These are phyloP conservation scores for Sinopyrophorus schimmeli DNA, from an alignment of 2,888 invertebrate species.

Conservation along the genomic window DNA sequence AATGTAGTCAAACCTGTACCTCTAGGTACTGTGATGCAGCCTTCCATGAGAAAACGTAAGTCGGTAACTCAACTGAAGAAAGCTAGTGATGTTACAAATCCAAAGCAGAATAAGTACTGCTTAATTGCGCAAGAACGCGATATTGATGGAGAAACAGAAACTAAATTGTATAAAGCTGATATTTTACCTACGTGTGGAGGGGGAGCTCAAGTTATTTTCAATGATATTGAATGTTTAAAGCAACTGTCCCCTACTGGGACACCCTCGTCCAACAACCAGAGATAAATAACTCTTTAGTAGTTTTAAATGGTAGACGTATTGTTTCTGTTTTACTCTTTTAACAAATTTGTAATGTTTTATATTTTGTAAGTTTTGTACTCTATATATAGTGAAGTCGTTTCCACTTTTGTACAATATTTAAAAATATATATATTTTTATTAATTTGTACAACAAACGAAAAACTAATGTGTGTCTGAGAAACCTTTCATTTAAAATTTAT, in stretches of 20 bases:
- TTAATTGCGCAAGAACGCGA: conserved; percentile 91
- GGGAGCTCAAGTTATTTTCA: conserved; percentile 93
- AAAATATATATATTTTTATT: too few species aligned
- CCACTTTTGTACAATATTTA: too few species aligned
- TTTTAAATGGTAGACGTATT: too few species aligned
- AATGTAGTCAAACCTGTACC: conserved; percentile 78
- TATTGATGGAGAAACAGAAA: conserved; percentile 90
- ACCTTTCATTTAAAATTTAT: too few species aligned
- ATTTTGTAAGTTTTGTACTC: too few species aligned
- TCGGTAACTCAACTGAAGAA: conserved; percentile 82
- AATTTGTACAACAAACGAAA: too few species aligned
- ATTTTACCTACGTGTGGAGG: conserved; percentile 93
- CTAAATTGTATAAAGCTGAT: conserved; percentile 90
- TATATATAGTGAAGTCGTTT: too few species aligned
- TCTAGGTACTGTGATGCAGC: conserved; percentile 88
- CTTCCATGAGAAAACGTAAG: conserved; percentile 78
- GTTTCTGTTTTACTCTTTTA: too few species aligned
- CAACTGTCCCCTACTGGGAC: conserved; percentile 72
- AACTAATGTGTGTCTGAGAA: too few species aligned
- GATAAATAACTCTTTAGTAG: too few species aligned
- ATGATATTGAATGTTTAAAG: conserved; percentile 88
- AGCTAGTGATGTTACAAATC: conserved; percentile 73
- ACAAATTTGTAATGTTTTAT: too few species aligned
- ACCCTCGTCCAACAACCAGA: conserved; percentile 1
- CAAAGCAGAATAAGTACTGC: conserved; percentile 80